These are phyloP conservation scores for Myotis vivesi DNA, from an alignment of 2,797 vertebrate genomes.

Conservation along the genomic window DNA sequence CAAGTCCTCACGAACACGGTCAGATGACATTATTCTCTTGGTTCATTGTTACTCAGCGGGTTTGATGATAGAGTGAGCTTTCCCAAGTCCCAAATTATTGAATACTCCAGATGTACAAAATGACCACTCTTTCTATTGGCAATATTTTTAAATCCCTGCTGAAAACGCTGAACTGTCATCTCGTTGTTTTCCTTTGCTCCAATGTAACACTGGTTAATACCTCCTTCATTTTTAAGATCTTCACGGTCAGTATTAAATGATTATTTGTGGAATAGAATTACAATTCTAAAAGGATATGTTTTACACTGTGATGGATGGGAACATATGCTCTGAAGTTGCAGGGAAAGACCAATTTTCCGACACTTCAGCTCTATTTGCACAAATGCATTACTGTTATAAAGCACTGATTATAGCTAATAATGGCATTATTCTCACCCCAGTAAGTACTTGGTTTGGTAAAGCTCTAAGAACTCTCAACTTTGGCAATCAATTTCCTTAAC, in stretches of 20 bases:
- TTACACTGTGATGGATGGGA: slow-evolving; percentile 54
- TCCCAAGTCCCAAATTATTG: background rate
- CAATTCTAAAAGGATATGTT: slow-evolving; percentile 65
- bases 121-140: background rate
- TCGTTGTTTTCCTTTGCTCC: background rate
- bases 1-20: background rate
- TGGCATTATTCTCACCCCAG: slow-evolving; percentile 52
- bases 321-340: slow-evolving; percentile 32
- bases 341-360: slow-evolving; percentile 54
- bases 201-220: background rate
- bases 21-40: background rate
- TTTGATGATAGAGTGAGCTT: background rate
- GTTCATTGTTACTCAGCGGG: background rate
- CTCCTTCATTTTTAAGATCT: slow-evolving; percentile 43
- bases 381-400: slow-evolving; percentile 48
- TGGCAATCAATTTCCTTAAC: slow-evolving; percentile 70
- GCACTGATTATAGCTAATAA: slow-evolving; percentile 58
- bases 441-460: slow-evolving; percentile 70
- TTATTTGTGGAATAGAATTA: slow-evolving; percentile 55
- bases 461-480: slow-evolving; percentile 70
- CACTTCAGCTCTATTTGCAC: slow-evolving; percentile 65
- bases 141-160: background rate
- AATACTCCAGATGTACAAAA: background rate
- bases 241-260: slow-evolving; percentile 45
- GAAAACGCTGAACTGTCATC: background rate